phyloP scores from a whole-genome alignment of 1,140 invertebrate species.

The Vollenhovia emeryi region DNA sequence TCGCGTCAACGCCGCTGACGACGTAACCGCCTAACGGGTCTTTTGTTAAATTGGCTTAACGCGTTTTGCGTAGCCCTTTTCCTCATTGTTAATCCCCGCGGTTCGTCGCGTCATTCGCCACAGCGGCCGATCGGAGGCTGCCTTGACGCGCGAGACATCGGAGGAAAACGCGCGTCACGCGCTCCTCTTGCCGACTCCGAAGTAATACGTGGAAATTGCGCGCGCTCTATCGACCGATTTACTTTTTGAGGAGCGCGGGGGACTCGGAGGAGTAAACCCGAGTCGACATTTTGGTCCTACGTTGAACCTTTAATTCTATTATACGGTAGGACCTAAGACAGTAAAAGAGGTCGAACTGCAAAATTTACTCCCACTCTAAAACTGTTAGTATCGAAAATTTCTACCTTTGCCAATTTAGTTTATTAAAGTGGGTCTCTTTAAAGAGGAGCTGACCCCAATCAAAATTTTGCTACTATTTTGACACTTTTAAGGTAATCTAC shows the following conservation, averaged over 20 bases:
- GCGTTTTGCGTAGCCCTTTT: slow-evolving; percentile 32
- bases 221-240: background rate
- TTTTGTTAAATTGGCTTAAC: slow-evolving; percentile 48
- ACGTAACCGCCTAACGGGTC: slow-evolving; percentile 43
- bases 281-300: too few relatives aligned
- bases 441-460: too few relatives aligned
- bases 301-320: too few relatives aligned
- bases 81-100: slow-evolving; percentile 17
- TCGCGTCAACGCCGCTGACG: slow-evolving; percentile 10
- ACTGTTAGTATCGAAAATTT: too few relatives aligned
- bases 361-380: too few relatives aligned
- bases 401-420: too few relatives aligned
- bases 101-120: slow-evolving; percentile 11
- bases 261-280: background rate
- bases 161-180: background rate
- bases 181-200: background rate
- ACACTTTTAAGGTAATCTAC: too few relatives aligned
- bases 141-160: slow-evolving; percentile 5
- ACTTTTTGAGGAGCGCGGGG: too few relatives aligned
- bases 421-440: too few relatives aligned
- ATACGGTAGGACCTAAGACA: too few relatives aligned
- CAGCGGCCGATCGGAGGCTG: background rate
- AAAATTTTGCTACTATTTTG: too few relatives aligned
- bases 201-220: background rate
- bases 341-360: too few relatives aligned